phyloP scores from a whole-genome alignment of 2,888 invertebrate genomes.

The Erebia palarica region DNA sequence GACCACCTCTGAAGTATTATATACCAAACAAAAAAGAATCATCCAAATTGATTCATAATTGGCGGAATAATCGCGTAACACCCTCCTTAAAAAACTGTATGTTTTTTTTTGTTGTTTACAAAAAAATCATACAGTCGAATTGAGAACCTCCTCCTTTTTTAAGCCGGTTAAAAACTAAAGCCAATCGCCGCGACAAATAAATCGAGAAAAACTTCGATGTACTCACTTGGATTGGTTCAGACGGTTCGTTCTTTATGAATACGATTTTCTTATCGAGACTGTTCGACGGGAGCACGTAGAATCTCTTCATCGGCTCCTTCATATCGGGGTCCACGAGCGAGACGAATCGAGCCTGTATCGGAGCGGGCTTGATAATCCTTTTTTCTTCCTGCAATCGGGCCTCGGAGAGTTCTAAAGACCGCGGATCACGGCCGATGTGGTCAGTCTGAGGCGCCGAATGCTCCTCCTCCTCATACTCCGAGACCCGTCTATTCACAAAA shows the following conservation, averaged over 20 bases:
- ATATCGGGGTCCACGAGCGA: constrained; percentile 65
- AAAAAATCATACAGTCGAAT: too few relatives aligned
- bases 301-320: constrained; percentile 65
- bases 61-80: too few relatives aligned
- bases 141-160: too few relatives aligned
- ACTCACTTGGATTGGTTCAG: constrained; percentile 74
- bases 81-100: too few relatives aligned
- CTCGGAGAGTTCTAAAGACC: constrained; percentile 64
- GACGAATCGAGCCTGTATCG: constrained; percentile 66
- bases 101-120: too few relatives aligned
- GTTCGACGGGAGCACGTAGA: constrained; percentile 74
- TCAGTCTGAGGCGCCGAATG: constrained; percentile 59
- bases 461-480: constrained; percentile 74
- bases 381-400: constrained; percentile 64
- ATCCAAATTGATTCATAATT: too few relatives aligned
- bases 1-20: too few relatives aligned
- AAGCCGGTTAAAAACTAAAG: too few relatives aligned
- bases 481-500: constrained; percentile 68
- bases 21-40: too few relatives aligned
- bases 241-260: constrained; percentile 84
- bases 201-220: not conserved
- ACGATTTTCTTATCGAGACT: constrained; percentile 84
- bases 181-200: too few relatives aligned
- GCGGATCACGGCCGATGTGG: constrained; percentile 47
- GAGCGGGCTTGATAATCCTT: constrained; percentile 72